Percentiles rank a stretch among this genome's conserved stretches.
These are phyloP conservation scores for Xestobium rufovillosum DNA, from an alignment of 2,888 invertebrate genomes.

Conservation along the genomic window DNA sequence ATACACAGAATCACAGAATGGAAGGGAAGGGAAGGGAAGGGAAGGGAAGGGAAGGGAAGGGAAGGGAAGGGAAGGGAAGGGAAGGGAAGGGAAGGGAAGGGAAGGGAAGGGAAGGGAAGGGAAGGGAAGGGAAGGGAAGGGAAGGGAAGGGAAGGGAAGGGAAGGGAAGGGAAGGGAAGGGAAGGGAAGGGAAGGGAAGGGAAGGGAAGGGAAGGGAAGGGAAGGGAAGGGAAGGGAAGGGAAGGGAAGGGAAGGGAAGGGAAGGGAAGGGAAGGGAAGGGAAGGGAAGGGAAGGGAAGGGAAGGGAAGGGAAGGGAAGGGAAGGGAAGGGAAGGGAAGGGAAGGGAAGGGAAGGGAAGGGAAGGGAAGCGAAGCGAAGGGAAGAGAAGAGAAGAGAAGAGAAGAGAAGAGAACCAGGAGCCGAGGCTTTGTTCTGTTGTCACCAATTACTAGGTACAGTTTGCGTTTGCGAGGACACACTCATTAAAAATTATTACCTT, in stretches of 20 bases:
- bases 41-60: conserved; percentile 4
- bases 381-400: conserved; percentile 4
- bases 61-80: conserved; percentile 4
- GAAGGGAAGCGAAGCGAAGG: conserved; percentile 2
- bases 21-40: conserved; percentile 4
- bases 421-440: too few relatives aligned
- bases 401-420: conserved; percentile 4
- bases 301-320: conserved; percentile 4
- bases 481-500: too few relatives aligned
- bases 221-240: conserved; percentile 4
- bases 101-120: conserved; percentile 4
- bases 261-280: conserved; percentile 4
- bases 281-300: conserved; percentile 4
- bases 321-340: conserved; percentile 4
- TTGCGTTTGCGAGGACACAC: too few relatives aligned
- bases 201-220: conserved; percentile 4
- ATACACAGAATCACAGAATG: too few relatives aligned
- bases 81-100: conserved; percentile 4
- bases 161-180: conserved; percentile 4
- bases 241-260: conserved; percentile 4
- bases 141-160: conserved; percentile 4
- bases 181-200: conserved; percentile 4
- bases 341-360: conserved; percentile 4
- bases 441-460: too few relatives aligned
- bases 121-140: conserved; percentile 4